Conservation (phyloP, 2,888 invertebrate genomes). For the Stomorhina lunata region DNA sequence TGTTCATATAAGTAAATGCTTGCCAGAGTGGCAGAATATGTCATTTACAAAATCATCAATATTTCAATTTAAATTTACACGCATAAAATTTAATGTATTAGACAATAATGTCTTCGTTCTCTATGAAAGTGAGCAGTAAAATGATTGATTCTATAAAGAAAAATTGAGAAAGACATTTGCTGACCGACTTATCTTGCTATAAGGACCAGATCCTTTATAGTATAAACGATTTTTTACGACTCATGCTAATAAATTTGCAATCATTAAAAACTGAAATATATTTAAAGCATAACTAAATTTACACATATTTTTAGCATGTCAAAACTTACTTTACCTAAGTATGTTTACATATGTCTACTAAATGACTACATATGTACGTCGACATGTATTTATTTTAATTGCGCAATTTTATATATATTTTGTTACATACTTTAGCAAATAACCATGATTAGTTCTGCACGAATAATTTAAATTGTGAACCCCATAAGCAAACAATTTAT, state of each 20-base stretch:
- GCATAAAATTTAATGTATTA: conserved; percentile 62
- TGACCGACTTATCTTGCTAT: too few species aligned
- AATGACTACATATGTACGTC: background rate
- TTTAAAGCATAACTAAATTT: conserved; percentile 20
- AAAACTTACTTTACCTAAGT: background rate
- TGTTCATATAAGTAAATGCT: conserved; percentile 22
- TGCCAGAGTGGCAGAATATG: conserved; percentile 53
- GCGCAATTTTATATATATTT: conserved; percentile 62
- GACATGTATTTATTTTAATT: conserved; percentile 50
- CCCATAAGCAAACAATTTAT: conserved; percentile 41
- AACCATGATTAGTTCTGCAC: conserved; percentile 70
- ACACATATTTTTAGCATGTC: conserved; percentile 5
- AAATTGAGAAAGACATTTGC: too few species aligned
- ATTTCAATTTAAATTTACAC: conserved; percentile 67
- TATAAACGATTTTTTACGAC: too few species aligned
- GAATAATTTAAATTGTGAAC: conserved; percentile 67
- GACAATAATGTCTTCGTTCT: conserved; percentile 60
- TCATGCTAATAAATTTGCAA: too few species aligned
- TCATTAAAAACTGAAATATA: conserved; percentile 42
- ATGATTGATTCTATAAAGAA: background rate
- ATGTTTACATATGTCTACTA: background rate
- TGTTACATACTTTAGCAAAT: conserved; percentile 63
- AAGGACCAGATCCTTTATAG: too few species aligned
- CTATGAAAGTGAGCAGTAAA: background rate
- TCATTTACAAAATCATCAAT: conserved; percentile 66